Evolutionary conservation across 2,797 vertebrate genomes (phyloP), one percentile per base, ranked within the genome.

Genomic region (Salmo trutta): DNA sequence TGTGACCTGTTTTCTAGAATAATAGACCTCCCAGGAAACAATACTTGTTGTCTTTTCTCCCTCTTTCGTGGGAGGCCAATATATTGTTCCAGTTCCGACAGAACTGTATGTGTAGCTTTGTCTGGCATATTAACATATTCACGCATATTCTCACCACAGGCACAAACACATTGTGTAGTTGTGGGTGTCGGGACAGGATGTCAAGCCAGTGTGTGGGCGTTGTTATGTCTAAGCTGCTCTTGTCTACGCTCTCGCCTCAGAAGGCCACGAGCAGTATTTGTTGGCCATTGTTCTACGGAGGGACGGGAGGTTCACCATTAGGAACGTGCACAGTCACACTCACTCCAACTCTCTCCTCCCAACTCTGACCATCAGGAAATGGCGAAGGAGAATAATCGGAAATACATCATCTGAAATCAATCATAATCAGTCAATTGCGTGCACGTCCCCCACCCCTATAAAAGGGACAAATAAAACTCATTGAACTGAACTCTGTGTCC

Each of bases 401-500:
- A 21, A n/a, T 59, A 47, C 10, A 14, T 33, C 27, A 68, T 10
- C 47, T 19, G n/a, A 62, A 21, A n/a, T 62, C 7, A 47, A 47
- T 74, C 59, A 52, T 52, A 64, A 52, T 10, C 64, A 6, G 64
- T 31, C 4, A 7, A n/a, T n/a, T n/a, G 19, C n/a, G 7, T 59
- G n/a, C 19, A 21, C 19, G n/a, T n/a, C 19, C 10, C 54, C 19
- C 16, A 7, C 54, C 19, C 17, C 17, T 2, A 7, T 56, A 19
- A 56, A 56, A 5, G 16, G 17, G 54, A 56, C 54, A 71, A 31
- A 72, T 53, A 17, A 27, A 27, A 4, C 8, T 17, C 16, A 51
- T 15, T 14, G 24, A 21, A 24, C 24, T 51, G 62, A 51, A 75
- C 15, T 51, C 36, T 79, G n/a, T 78, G 88, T 76, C 41, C 31